phyloP scores from a whole-genome alignment of 64 coral and sea anemone genomes.

The Pocillopora verrucosa region DNA sequence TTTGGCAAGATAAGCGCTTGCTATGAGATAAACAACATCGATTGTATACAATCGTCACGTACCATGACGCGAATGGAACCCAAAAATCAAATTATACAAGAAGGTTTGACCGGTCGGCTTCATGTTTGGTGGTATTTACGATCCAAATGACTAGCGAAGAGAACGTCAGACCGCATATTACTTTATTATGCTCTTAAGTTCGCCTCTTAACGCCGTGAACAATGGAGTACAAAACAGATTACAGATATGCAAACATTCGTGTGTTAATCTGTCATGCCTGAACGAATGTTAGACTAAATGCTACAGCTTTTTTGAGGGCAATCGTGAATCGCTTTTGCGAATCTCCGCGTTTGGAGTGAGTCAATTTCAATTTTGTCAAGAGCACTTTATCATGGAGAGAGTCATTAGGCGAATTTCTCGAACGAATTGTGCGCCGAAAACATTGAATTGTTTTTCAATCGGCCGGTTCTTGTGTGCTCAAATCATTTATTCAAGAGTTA shows the following conservation, averaged over 20 bases:
- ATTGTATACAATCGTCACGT: slow-evolving; percentile 33
- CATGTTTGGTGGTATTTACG: slow-evolving; percentile 5
- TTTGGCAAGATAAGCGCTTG: slow-evolving; percentile 37
- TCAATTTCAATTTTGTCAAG: background rate
- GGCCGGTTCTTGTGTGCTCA: slow-evolving; percentile 17
- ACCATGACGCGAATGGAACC: background rate
- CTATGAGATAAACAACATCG: background rate
- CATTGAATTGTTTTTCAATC: slow-evolving; percentile 36
- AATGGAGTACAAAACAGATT: slow-evolving; percentile 53
- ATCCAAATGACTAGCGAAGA: background rate
- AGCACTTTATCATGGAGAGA: background rate
- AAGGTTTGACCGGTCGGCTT: background rate
- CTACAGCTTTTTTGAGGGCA: background rate
- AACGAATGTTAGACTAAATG: slow-evolving; percentile 14
- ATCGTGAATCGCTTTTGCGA: background rate
- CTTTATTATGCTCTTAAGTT: slow-evolving; percentile 31
- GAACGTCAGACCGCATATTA: slow-evolving; percentile 12
- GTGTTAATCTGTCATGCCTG: slow-evolving; percentile 42
- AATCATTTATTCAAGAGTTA: slow-evolving; percentile 43
- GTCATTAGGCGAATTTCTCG: slow-evolving; percentile 8
- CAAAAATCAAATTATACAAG: background rate
- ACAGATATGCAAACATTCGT: slow-evolving; percentile 42
- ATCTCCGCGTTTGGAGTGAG: background rate
- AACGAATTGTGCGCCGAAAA: slow-evolving; percentile 2
- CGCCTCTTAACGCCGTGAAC: slow-evolving; percentile 6